Percentiles rank a stretch among this genome's conserved stretches.
phyloP scores from a whole-genome alignment of 2,797 vertebrate genomes.

The Danio albolineatus region DNA sequence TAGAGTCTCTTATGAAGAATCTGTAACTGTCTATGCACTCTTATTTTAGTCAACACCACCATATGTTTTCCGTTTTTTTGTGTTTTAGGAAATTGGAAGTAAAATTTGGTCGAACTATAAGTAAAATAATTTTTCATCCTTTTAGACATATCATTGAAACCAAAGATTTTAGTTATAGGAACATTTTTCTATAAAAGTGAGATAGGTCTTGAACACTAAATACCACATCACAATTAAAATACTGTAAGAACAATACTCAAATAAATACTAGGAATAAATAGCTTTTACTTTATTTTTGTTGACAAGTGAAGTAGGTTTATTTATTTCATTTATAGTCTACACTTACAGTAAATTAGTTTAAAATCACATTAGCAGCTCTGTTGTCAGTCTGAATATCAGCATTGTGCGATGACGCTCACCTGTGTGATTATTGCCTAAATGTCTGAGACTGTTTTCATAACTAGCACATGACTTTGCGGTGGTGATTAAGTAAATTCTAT shows the following conservation, averaged over 20 bases:
- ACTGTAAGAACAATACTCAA: background rate
- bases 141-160: background rate
- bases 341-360: too few relatives aligned
- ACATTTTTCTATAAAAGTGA: background rate
- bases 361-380: too few relatives aligned
- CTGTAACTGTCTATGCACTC: too few relatives aligned
- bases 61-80: too few relatives aligned
- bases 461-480: slow-evolving; percentile 29
- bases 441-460: slow-evolving; percentile 23
- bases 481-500: slow-evolving; percentile 46
- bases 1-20: too few relatives aligned
- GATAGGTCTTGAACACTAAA: background rate
- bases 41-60: too few relatives aligned
- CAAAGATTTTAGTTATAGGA: background rate
- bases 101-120: background rate
- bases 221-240: background rate
- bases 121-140: background rate
- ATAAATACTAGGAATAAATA: too few relatives aligned
- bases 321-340: too few relatives aligned
- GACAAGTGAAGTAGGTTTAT: too few relatives aligned
- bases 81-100: background rate
- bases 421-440: slow-evolving; percentile 1
- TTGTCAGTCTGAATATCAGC: background rate
- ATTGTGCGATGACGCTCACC: background rate
- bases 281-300: background rate